phyloP scores from a whole-genome alignment of 2,797 vertebrate species.

The Lindbergichthys nudifrons region DNA sequence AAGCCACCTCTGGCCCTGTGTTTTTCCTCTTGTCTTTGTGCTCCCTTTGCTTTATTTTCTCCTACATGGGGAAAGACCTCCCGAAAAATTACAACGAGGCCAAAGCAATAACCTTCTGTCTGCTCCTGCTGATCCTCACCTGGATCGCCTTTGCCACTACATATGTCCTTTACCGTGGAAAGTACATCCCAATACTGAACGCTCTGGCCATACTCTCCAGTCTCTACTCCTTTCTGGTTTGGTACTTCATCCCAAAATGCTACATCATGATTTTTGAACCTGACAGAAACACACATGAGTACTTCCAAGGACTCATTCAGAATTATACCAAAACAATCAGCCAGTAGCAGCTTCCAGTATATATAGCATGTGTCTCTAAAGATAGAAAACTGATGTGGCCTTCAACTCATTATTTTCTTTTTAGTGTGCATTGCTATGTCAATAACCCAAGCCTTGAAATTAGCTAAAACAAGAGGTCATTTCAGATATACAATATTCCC shows the following conservation, averaged over 20 bases:
- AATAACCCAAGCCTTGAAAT: too few relatives aligned
- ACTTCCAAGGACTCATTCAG: slow-evolving; percentile 90
- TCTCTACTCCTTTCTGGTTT: slow-evolving; percentile 82
- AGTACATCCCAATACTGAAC: slow-evolving; percentile 62
- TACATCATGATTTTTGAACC: slow-evolving; percentile 87
- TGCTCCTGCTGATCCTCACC: slow-evolving; percentile 84
- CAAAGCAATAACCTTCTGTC: slow-evolving; percentile 89
- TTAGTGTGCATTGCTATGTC: too few relatives aligned
- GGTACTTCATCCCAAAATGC: slow-evolving; percentile 88
- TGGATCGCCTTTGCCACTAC: slow-evolving; percentile 82
- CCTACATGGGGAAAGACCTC: slow-evolving; percentile 90
- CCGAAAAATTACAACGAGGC: slow-evolving; percentile 92
- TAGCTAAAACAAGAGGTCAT: too few relatives aligned
- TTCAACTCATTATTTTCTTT: neutral
- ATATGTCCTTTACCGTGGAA: slow-evolving; percentile 60
- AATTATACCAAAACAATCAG: slow-evolving; percentile 86
- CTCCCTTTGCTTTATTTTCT: slow-evolving; percentile 84
- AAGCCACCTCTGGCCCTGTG: slow-evolving; percentile 19
- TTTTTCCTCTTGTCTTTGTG: slow-evolving; percentile 37
- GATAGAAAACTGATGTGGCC: neutral
- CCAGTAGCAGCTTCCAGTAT: slow-evolving; percentile 48
- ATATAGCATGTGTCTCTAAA: neutral
- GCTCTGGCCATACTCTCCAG: slow-evolving; percentile 72
- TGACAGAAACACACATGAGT: slow-evolving; percentile 84
- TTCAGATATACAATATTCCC: too few relatives aligned